These are phyloP conservation scores for Tor tambroides DNA, from an alignment of 2,113 vertebrate genomes.

Conservation along the genomic window DNA sequence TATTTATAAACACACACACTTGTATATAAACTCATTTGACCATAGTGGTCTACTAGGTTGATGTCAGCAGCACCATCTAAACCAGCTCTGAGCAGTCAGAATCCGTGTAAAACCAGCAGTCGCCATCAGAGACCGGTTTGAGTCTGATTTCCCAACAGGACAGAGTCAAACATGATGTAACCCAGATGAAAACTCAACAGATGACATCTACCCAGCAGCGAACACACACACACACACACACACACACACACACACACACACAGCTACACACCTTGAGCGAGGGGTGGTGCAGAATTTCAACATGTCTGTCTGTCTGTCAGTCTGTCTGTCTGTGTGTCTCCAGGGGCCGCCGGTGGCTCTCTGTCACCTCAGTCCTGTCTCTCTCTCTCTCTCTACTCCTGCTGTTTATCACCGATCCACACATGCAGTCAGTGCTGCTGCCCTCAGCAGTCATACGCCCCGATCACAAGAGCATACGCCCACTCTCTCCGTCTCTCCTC, in stretches of 20 bases:
- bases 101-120: background rate
- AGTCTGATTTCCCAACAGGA: background rate
- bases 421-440: background rate
- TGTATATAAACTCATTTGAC: too few relatives aligned
- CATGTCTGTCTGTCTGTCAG: conserved; percentile 34
- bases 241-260: background rate
- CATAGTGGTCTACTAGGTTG: background rate
- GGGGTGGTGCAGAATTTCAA: conserved; percentile 60
- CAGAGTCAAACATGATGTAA: background rate
- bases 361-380: background rate
- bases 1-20: background rate
- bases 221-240: conserved; percentile 29
- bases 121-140: background rate
- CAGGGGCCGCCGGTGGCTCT: background rate
- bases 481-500: background rate
- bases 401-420: background rate
- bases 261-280: conserved; percentile 52
- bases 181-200: conserved; percentile 8
- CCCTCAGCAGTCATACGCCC: conserved; percentile 34
- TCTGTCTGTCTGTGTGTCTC: background rate
- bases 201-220: background rate
- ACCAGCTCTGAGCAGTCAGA: background rate
- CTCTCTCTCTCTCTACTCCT: conserved; percentile 8
- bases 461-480: conserved; percentile 50
- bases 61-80: background rate